Evolutionary conservation across 2,797 vertebrate species (phyloP).

Genomic region (Enteromius afrohamiltoni): DNA sequence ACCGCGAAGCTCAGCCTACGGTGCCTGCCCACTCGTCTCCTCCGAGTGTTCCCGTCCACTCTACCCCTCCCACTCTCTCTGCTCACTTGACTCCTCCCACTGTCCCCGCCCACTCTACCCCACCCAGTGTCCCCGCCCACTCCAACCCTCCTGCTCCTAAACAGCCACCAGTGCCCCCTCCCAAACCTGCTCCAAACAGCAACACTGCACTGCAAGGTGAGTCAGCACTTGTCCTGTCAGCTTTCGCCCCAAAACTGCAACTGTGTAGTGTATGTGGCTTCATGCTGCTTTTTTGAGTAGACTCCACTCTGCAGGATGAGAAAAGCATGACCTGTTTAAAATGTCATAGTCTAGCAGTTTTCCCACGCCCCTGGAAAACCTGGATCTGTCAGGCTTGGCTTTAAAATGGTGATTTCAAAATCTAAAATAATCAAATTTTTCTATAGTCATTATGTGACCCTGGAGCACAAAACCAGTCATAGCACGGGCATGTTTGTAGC

Average conservation of each 20-base stretch:
- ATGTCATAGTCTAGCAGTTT: neutral
- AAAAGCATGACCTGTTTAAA: neutral
- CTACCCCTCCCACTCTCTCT: neutral
- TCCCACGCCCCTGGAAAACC: neutral
- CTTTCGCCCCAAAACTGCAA: neutral
- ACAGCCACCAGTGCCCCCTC: constrained; percentile 79
- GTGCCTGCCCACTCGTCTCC: constrained; percentile 33
- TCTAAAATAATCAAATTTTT: neutral
- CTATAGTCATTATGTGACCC: neutral
- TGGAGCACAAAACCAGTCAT: too few species aligned
- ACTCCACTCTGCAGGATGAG: neutral
- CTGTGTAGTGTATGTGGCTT: neutral
- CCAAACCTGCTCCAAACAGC: constrained; percentile 82
- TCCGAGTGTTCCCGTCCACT: constrained; percentile 7
- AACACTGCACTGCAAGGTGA: constrained; percentile 85
- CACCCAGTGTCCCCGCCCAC: neutral
- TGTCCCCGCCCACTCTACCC: neutral
- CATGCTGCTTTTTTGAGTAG: constrained; percentile 3
- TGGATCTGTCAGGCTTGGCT: neutral
- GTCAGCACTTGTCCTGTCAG: constrained; percentile 61
- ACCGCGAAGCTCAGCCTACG: constrained; percentile 61
- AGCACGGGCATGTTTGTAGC: too few species aligned
- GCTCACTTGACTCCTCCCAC: neutral
- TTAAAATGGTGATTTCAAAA: neutral
- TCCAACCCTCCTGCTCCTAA: constrained; percentile 68